Evolutionary conservation across 2,797 vertebrate genomes (phyloP).

Genomic region (Gymnoscopelus microlampas): DNA sequence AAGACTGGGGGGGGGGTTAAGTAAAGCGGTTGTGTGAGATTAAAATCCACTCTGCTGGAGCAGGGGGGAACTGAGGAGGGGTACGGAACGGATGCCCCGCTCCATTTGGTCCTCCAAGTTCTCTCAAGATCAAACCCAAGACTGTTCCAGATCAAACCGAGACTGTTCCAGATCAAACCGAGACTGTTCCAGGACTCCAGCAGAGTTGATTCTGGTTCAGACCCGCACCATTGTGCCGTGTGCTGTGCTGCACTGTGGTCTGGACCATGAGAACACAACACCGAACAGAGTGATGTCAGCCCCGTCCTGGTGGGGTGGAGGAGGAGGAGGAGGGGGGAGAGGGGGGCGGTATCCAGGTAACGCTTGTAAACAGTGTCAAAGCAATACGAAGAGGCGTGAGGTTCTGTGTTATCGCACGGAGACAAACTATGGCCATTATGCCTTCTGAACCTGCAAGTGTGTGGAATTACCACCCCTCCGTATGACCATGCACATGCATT

Average conservation of each 20-base stretch:
- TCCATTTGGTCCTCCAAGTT: slow-evolving; percentile 23
- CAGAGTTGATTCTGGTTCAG: background rate
- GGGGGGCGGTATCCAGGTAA: slow-evolving; percentile 71
- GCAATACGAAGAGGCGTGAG: slow-evolving; percentile 51
- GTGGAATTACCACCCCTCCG: slow-evolving; percentile 32
- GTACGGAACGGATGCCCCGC: background rate
- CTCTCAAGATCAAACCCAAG: slow-evolving; percentile 8
- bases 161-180: too few species aligned
- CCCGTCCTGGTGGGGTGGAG: slow-evolving; percentile 26
- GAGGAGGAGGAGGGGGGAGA: slow-evolving; percentile 41
- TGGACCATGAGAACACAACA: slow-evolving; percentile 42
- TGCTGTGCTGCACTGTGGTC: slow-evolving; percentile 39
- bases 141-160: slow-evolving; percentile 27
- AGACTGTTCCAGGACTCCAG: background rate
- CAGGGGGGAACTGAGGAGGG: slow-evolving; percentile 32
- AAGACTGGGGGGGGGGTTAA: slow-evolving; percentile 9
- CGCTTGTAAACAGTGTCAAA: slow-evolving; percentile 69
- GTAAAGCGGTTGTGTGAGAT: too few species aligned
- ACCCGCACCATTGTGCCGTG: slow-evolving; percentile 5
- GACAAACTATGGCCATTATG: slow-evolving; percentile 50
- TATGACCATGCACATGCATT: background rate
- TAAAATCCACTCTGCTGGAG: slow-evolving; percentile 11
- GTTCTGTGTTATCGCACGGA: slow-evolving; percentile 33
- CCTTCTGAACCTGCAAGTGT: slow-evolving; percentile 28
- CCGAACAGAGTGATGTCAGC: slow-evolving; percentile 39